Evolutionary conservation across 2,797 vertebrate species (phyloP), one percentile per base, ranked within the genome.

Genomic region (Mus spretus): DNA sequence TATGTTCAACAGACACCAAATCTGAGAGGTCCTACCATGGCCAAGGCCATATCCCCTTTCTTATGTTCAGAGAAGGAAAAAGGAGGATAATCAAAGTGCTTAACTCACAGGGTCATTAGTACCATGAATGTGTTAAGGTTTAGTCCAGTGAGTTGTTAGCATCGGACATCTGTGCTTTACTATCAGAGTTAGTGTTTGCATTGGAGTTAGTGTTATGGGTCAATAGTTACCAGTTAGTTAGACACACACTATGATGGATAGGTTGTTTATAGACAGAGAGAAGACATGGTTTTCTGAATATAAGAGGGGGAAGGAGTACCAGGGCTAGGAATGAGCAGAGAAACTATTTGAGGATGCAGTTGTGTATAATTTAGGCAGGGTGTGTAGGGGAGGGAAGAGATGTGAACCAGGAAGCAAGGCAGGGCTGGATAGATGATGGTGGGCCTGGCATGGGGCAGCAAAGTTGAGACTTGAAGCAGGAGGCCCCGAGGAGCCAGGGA

Each of bases 381-480:
- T 24, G 6, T 40, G 5, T 0, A n/a, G 4, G 24, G 59, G 63
- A 2, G 40, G 7, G 37, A 50, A 50, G 34, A 28, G 26, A 7
- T 47, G 22, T 24, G 22, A 40, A 17, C 26, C 55, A 8, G 53
- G 53, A 55, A 55, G 55, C 14, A 55, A 55, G 55, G 55, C 55
- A 55, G 55, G 37, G 17, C n/a, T 61, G 37, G 6, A 4, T 75
- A 24, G 55, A 44, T 14, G 7, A 26, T 2, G 6, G 2, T 37
- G 2, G 50, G 13, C 1, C 55, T 59, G 19, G 50, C 15, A 5
- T 10, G 19, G 2, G 31, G 19, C 53, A 89, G 85, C 14, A 6
- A 47, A 55, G 93, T 84, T 94, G 63, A 90, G 72, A 92, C 96
- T 79, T 90, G 95, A 96, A 93, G 59, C 13, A 59, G 37, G 72